Evolutionary conservation across 2,888 invertebrate genomes (phyloP).

Genomic region (Agonopterix subpropinquella): DNA sequence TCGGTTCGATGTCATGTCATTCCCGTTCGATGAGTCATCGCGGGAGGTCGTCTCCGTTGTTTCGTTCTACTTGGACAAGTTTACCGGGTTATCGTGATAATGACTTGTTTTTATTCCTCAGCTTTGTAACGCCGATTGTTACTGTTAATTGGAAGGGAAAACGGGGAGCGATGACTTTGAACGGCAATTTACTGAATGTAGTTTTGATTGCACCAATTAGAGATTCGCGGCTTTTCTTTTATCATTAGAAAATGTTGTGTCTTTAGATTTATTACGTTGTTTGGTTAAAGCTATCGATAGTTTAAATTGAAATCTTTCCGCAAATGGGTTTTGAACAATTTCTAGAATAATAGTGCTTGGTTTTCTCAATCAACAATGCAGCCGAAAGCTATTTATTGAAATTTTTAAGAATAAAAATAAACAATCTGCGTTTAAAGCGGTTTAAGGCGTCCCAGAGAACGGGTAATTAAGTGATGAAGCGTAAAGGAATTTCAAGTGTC

Average conservation of each 20-base stretch:
- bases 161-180: background rate
- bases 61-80: conserved; percentile 14
- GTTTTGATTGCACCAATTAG: conserved; percentile 3
- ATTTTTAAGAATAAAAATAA: too few species aligned
- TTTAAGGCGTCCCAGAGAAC: background rate
- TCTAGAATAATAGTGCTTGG: too few species aligned
- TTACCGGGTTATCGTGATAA: conserved; percentile 49
- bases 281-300: background rate
- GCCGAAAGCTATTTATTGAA: too few species aligned
- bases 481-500: conserved; percentile 1
- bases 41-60: conserved; percentile 31
- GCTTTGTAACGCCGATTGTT: conserved; percentile 30
- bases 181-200: conserved; percentile 2
- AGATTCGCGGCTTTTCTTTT: background rate
- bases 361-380: too few species aligned
- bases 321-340: too few species aligned
- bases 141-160: background rate
- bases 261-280: background rate
- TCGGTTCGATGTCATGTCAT: conserved; percentile 30
- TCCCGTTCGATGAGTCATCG: conserved; percentile 44
- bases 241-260: background rate
- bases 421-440: background rate
- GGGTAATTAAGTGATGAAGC: conserved; percentile 1
- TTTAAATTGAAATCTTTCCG: too few species aligned
- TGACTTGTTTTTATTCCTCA: conserved; percentile 47